Conservation (phyloP, 2,113 vertebrate genomes). For the Gavialis gangeticus region DNA sequence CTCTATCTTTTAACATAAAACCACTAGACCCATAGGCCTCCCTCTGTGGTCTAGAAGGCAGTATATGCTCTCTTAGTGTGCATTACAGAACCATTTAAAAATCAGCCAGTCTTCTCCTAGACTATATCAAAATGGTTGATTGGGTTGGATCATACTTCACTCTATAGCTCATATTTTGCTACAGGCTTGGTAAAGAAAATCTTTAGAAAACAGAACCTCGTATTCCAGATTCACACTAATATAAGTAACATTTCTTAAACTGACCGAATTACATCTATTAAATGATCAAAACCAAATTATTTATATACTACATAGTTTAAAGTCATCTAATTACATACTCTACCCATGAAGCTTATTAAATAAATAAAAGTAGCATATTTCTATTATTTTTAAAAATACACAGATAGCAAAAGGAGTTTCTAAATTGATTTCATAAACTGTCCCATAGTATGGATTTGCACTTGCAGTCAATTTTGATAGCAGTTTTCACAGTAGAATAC, state of each 20-base stretch:
- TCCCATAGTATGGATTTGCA: neutral
- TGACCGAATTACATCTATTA: neutral
- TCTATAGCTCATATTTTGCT: too few relatives aligned
- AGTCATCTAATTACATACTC: constrained; percentile 29
- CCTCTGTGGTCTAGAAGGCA: too few relatives aligned
- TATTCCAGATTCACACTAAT: neutral
- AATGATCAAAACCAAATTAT: constrained; percentile 16
- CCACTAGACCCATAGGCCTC: neutral
- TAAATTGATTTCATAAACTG: neutral
- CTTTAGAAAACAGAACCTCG: neutral
- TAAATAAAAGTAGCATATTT: neutral
- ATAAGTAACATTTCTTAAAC: neutral
- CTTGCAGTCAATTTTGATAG: neutral
- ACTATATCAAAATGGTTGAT: too few relatives aligned
- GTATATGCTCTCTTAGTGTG: too few relatives aligned
- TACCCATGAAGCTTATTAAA: constrained; percentile 23
- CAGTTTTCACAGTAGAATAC: neutral
- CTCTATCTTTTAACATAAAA: neutral
- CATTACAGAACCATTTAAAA: too few relatives aligned
- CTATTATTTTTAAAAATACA: constrained; percentile 27
- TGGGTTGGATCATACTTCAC: too few relatives aligned
- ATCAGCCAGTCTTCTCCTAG: too few relatives aligned
- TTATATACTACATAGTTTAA: neutral
- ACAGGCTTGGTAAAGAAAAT: neutral
- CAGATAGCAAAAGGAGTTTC: neutral